Evolutionary conservation across 2,797 vertebrate genomes (phyloP), one percentile per base, ranked within the genome.

Genomic region (Chloroceryle inda): DNA sequence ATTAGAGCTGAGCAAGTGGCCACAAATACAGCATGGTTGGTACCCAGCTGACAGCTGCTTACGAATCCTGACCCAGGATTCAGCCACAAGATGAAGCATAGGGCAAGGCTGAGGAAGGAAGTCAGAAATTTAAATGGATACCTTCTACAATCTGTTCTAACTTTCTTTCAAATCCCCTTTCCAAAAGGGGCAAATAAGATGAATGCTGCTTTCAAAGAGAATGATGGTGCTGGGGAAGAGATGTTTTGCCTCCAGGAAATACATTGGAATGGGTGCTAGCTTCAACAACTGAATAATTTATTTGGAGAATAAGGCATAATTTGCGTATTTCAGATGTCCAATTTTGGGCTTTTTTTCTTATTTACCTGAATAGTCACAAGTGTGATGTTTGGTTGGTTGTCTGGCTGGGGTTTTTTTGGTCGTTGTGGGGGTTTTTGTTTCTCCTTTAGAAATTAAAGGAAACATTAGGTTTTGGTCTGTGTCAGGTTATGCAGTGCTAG

Each of bases 21-120:
- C 40, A 7, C 40, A n/a, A 24, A 38, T 1, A 1, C 10, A 1
- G 0, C 1, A 1, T 3, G 53, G 5, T 0, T 45, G 55, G 37
- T 14, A 29, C 33, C 42, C 35, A 50, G 26, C 18, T 79, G 69
- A 4, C 15, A 26, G n/a, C 3, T 0, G 0, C 13, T 17, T 45
- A 24, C 1, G 7, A 61, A 40, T 44, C 23, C 55, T 4, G 1
- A 5, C 0, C n/a, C 27, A 64, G 82, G 64, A 5, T 5, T 11
- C 14, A 88, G 58, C 22, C 12, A 2, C 37, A 38, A 10, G 35
- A 40, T 19, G 40, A 55, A 1, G 15, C 4, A 29, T 1, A 59
- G 68, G 71, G 38, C 17, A 45, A 6, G 37, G 62, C 62, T 86
- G 83, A 53, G 23, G n/a, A 10, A 4, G 0, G 5, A 21, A 69